phyloP scores from a whole-genome alignment of 2,797 vertebrate species.

The Strix occidentalis region DNA sequence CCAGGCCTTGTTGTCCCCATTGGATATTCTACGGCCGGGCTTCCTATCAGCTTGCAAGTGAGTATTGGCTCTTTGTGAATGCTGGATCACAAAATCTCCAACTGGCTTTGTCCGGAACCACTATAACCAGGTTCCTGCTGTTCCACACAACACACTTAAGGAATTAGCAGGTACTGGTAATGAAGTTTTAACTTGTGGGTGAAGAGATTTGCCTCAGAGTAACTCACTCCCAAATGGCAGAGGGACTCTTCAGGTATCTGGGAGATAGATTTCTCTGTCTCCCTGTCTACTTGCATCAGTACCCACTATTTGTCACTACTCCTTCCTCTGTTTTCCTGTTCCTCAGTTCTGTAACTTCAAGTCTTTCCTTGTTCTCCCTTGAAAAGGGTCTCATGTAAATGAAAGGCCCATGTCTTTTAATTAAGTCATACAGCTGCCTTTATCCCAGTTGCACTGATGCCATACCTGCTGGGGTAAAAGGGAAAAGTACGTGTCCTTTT shows the following conservation, averaged over 20 bases:
- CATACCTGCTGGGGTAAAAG: neutral
- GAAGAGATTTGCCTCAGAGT: neutral
- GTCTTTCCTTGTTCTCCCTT: neutral
- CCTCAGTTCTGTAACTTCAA: neutral
- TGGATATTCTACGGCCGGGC: constrained; percentile 58
- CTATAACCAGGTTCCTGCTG: neutral
- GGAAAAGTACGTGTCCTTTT: neutral
- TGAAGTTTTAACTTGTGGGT: neutral
- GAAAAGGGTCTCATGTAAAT: neutral
- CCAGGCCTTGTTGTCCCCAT: constrained; percentile 68
- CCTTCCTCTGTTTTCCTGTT: neutral
- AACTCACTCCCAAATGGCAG: neutral
- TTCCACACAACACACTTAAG: neutral
- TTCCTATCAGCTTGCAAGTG: constrained; percentile 66
- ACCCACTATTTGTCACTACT: neutral
- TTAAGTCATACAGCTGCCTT: neutral
- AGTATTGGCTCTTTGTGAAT: neutral
- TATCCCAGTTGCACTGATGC: neutral
- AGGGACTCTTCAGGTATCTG: neutral
- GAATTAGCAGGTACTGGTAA: neutral
- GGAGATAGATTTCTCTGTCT: neutral
- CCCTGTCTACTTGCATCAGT: neutral
- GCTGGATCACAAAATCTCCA: neutral
- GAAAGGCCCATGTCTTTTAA: neutral
- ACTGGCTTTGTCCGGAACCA: neutral